Base-by-base conservation (phyloP, 2,888 invertebrate species). In the Corbicula japonica region DNA sequence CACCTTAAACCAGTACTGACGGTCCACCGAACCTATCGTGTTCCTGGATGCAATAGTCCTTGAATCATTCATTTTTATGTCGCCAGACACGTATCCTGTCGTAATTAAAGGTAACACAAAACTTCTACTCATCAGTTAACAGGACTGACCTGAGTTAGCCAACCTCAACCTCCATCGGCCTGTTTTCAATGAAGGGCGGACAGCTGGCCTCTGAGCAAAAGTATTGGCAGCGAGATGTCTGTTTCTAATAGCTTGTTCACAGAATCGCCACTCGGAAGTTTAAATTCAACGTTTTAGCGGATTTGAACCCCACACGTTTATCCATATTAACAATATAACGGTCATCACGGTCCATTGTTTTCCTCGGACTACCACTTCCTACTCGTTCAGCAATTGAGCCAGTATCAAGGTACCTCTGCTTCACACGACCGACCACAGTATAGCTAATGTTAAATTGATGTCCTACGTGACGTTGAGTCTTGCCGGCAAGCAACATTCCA, bases 1-100 rank as follows among this genome's bases (percentile, higher is more conserved):
- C 74, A 34, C 41, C 75, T 66, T 62, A 75, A 30, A 79, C 79
- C 61, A 75, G 62, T 10, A 76, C 50, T 35, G 76, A 76, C 12
- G 50, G 38, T 3, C 70, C 52, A 32, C 81, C 81, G 28, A 70
- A 75, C 26, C 60, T 56, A 34, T 73, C 70, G 48, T 80, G 73
- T 68, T 71, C 71, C 18, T 48, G 44, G 1, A 76, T 26, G 35
- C 63, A 70, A n/a, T 48, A 72, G 61, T 69, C 35, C 46, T 23
- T 10, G 35, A 46, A 74, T 18, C 76, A 54, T 30, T 76, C 65
- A 48, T 62, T 71, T 41, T 63, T 48, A 34, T 62, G 46, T 21
- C 66, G 15, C 73, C 73, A 73, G 21, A 74, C 76, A 6, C 63
- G 62, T 44, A 54, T 63, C 6, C 68, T 30, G 30, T 48, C 54